phyloP scores from a whole-genome alignment of 2,797 vertebrate species.

The Micropoecilia bifurca region DNA sequence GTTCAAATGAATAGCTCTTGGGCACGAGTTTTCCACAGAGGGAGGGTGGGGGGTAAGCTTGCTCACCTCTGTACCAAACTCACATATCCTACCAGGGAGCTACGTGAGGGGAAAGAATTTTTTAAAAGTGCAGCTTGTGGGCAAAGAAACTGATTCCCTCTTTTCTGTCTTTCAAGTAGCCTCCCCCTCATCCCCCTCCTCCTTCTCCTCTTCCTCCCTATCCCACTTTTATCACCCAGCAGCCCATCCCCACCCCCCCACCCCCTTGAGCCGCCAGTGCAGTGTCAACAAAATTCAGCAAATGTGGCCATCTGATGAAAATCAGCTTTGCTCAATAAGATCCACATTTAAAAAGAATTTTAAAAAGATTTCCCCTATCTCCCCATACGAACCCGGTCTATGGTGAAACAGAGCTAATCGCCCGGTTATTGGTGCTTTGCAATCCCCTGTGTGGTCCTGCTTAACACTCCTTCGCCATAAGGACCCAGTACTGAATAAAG shows the following conservation, averaged over 20 bases:
- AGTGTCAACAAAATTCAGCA: constrained; percentile 74
- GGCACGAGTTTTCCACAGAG: constrained; percentile 73
- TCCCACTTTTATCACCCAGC: constrained; percentile 53
- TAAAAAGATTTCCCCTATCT: constrained; percentile 37
- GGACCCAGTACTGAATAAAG: constrained; percentile 65
- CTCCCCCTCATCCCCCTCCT: constrained; percentile 10
- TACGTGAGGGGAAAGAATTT: constrained; percentile 53
- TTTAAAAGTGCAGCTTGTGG: constrained; percentile 71
- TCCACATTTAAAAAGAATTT: constrained; percentile 57
- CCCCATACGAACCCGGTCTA: constrained; percentile 51
- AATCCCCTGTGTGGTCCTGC: constrained; percentile 47
- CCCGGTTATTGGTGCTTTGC: constrained; percentile 60
- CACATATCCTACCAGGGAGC: constrained; percentile 71
- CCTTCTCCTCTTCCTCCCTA: background rate
- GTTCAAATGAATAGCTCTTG: constrained; percentile 84
- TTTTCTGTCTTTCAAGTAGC: constrained; percentile 67
- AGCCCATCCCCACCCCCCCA: constrained; percentile 17
- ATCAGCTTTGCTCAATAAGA: constrained; percentile 60
- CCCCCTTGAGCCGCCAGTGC: constrained; percentile 57
- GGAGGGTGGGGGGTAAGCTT: constrained; percentile 47
- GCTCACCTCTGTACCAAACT: constrained; percentile 74
- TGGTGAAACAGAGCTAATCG: constrained; percentile 57
- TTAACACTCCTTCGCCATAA: constrained; percentile 58
- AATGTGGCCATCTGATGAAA: constrained; percentile 63
- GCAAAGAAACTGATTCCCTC: constrained; percentile 67